phyloP scores from a whole-genome alignment of 1,140 invertebrate species.

The Phortica variegata region DNA sequence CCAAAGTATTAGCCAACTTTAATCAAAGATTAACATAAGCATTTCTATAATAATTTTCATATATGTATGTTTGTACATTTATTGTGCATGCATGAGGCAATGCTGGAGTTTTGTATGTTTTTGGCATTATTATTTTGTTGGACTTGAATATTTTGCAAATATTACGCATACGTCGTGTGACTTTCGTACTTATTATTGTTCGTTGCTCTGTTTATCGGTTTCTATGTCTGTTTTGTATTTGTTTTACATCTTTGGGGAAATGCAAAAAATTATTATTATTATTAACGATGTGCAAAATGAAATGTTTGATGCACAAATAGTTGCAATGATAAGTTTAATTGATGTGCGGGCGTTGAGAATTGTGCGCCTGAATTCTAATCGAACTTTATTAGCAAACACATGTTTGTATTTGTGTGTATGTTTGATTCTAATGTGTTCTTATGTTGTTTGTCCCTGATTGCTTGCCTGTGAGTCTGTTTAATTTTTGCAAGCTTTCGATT shows the following conservation, averaged over 20 bases:
- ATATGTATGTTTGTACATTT: slow-evolving; percentile 40
- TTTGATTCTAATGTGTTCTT: no score
- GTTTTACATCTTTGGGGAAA: slow-evolving; percentile 36
- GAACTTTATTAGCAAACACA: slow-evolving; percentile 14
- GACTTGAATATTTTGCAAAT: slow-evolving; percentile 52
- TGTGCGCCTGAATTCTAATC: slow-evolving; percentile 23
- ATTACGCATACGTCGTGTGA: slow-evolving; percentile 37
- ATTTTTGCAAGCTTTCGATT: no score
- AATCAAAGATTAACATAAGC: slow-evolving; percentile 42
- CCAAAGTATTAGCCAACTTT: slow-evolving; percentile 23
- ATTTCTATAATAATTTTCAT: slow-evolving; percentile 42
- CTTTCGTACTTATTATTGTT: slow-evolving; percentile 21
- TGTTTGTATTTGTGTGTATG: no score
- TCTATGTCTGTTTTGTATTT: no score
- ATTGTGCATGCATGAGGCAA: no score
- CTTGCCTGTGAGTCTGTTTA: no score
- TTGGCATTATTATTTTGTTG: no score
- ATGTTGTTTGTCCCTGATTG: no score
- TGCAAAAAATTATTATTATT: slow-evolving; percentile 31
- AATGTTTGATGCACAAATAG: slow-evolving; percentile 19
- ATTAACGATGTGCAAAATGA: neutral
- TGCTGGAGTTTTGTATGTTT: no score
- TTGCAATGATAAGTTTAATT: slow-evolving; percentile 45
- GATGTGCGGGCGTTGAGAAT: slow-evolving; percentile 34
- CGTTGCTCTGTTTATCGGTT: no score